Conservation (phyloP, 2,888 invertebrate species). For the Zelleria hepariella region DNA sequence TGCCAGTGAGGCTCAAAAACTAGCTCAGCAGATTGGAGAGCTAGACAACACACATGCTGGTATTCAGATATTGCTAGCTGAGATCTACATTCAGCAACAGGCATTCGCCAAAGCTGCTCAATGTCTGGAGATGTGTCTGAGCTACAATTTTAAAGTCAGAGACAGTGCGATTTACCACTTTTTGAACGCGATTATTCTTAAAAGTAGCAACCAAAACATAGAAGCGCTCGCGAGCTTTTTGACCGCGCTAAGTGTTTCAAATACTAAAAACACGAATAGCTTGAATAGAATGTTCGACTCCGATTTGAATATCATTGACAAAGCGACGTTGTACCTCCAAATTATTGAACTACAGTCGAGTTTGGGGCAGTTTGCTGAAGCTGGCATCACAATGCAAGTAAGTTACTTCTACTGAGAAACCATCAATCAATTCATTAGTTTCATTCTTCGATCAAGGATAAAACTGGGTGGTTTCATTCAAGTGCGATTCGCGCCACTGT, state of each 20-base stretch:
- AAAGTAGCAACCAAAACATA: slow-evolving; percentile 77
- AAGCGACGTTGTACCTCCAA: slow-evolving; percentile 89
- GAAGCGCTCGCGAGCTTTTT: slow-evolving; percentile 83
- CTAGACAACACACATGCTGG: slow-evolving; percentile 86
- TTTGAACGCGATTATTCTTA: slow-evolving; percentile 86
- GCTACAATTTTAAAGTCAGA: slow-evolving; percentile 92
- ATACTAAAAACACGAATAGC: slow-evolving; percentile 36
- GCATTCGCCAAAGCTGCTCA: slow-evolving; percentile 85
- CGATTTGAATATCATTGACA: slow-evolving; percentile 78
- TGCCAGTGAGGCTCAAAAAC: slow-evolving; percentile 76
- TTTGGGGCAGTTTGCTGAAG: slow-evolving; percentile 82
- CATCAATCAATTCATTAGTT: background rate
- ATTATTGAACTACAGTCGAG: slow-evolving; percentile 83
- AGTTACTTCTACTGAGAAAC: background rate
- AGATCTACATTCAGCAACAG: slow-evolving; percentile 82
- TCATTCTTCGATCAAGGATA: no score
- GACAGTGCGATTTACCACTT: slow-evolving; percentile 94
- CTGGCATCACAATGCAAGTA: slow-evolving; percentile 84
- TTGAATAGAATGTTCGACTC: slow-evolving; percentile 39
- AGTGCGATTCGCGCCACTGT: background rate
- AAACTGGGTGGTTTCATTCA: no score
- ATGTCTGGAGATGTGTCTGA: slow-evolving; percentile 89
- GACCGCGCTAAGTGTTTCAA: slow-evolving; percentile 79
- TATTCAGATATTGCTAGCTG: slow-evolving; percentile 88
- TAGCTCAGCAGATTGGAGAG: slow-evolving; percentile 81